A percentile compares a stretch with the other conserved stretches of the same genome.
Conservation (phyloP, 1,140 invertebrate genomes). For the Drosophila santomea region DNA sequence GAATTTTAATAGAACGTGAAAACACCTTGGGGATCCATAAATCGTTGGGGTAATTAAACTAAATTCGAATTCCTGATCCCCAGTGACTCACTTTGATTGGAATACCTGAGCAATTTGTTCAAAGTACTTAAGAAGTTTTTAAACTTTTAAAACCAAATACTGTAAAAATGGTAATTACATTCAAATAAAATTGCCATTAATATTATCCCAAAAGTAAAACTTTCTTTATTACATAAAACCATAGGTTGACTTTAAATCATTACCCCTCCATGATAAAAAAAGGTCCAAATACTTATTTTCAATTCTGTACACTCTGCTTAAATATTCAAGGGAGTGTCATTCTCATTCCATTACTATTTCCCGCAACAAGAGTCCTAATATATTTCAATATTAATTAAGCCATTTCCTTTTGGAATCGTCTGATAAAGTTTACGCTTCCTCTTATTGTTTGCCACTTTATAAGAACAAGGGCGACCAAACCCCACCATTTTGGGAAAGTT, state of each 20-base stretch:
- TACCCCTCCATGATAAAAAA: no score
- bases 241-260: no score
- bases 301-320: not conserved
- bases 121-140: no score
- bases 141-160: no score
- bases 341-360: conserved; percentile 6
- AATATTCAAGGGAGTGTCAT: conserved; percentile 15
- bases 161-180: not conserved
- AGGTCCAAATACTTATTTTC: no score
- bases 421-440: conserved; percentile 42
- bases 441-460: conserved; percentile 30
- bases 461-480: conserved; percentile 17
- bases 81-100: not conserved
- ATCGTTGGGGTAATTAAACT: conserved; percentile 33
- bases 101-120: not conserved
- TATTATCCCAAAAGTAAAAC: not conserved
- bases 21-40: conserved; percentile 24
- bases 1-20: conserved; percentile 1
- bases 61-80: not conserved
- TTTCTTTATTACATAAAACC: not conserved
- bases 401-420: conserved; percentile 22
- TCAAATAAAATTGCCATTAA: not conserved
- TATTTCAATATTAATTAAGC: conserved; percentile 52
- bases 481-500: not conserved
- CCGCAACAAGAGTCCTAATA: conserved; percentile 6